Base-by-base conservation (phyloP, 2,797 vertebrate species). In the Alfaro cultratus region DNA sequence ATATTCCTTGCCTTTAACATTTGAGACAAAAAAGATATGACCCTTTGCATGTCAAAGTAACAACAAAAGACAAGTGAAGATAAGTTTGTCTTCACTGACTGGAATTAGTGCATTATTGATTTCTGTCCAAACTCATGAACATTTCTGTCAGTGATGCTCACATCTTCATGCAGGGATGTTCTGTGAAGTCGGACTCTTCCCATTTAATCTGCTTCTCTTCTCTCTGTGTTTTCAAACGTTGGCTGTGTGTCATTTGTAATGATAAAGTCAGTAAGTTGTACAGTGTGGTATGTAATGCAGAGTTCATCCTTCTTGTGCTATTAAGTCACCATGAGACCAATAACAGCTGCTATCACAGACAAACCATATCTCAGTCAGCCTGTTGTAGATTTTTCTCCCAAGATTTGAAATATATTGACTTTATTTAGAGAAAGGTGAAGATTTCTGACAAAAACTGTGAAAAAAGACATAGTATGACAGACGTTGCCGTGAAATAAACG, bases 401-500 rank as follows among this genome's bases (percentile, higher is more conserved):
- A 71, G 23, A 71, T 71, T n/a, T 45, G 5, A 29, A 71, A 71
- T 41, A 71, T 16, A n/a, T 29, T 71, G 41, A 43, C 12, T 71
- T 71, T 71, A 29, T 45, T 71, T 71, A 29, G 39, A 71, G 2
- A 29, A 7, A 71, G 13, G 15, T 71, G 41, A 15, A 1, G 12
- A 45, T 71, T 71, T n/a, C 39, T 71, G 68, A 43, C 11, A 68
- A 67, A 23, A 67, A 39, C 18, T 11, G 7, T n/a, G 16, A 36
- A 36, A 64, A 29, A 2, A 15, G 26, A 43, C 21, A 41, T 43
- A 11, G 10, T 23, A 36, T 55, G 39, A 43, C 1, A 43, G 47
- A 43, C 1, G 55, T 34, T 76, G 23, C 43, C 31, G 41, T 80
- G 60, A 49, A 55, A 67, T 72, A 79, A 83, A 74, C 43, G 45